Base-by-base conservation (phyloP, 64 coral and sea anemone species). In the Pocillopora damicornis region DNA sequence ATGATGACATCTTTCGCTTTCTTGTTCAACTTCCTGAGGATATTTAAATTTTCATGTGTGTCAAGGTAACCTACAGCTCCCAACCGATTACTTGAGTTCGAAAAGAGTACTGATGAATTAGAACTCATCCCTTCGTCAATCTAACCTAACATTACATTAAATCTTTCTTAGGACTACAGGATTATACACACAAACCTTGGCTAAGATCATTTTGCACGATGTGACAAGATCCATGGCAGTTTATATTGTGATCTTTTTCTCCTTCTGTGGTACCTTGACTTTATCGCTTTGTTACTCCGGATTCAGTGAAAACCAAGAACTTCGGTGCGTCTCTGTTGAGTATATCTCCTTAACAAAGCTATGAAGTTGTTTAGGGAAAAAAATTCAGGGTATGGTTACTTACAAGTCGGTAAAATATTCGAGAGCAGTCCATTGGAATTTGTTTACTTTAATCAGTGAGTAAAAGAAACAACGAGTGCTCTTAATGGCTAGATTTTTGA, bases 41-140 rank as follows among this genome's bases (percentile, higher is more conserved):
- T 94, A 15, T 98, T 94, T 58, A 98, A 98, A n/a, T 98, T 98
- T 30, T 91, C 92, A 37, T 89, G 92, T 56, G 87, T 94, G 17
- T 89, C 89, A 81, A 91, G 91, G 95, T 98, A 88, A 51, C 42
- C 7, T 98, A 60, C 42, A 51, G 1, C 42, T 81, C 5, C 34
- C 8, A 18, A 13, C 18, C 61, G 15, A 10, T 77, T 34, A 77
- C 16, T 23, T 23, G 1, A 38, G 36, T 23, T 23, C 1, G 20
- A 65, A 51, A 51, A 51, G 42, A 51, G 42, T 1, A 7, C 42
- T 51, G 42, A 51, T 51, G 3, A 51, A 2, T 51, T 51, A 51
- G 1, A 51, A 51, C 42, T 51, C 42, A 51, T 51, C 42, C 42
- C 42, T 51, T 51, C 42, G 3, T 7, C 7, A 51, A 51, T 51